phyloP scores from a whole-genome alignment of 2,888 invertebrate species.

The Sinelater perroti region DNA sequence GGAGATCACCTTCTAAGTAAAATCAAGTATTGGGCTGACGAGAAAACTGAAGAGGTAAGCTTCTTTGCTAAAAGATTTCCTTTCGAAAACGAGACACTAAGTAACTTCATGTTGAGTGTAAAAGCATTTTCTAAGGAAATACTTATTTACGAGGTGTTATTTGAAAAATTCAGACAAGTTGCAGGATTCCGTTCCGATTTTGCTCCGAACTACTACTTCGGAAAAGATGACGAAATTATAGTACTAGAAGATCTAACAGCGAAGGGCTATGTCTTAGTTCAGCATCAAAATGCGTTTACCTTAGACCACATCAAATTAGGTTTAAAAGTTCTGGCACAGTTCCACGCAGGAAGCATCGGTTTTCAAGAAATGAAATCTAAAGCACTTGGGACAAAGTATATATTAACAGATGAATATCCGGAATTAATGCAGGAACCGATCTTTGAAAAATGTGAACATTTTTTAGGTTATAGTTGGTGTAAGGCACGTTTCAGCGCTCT shows the following conservation, averaged over 20 bases:
- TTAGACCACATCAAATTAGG: constrained; percentile 42
- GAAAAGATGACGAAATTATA: constrained; percentile 50
- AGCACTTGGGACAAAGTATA: constrained; percentile 40
- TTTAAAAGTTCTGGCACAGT: constrained; percentile 47
- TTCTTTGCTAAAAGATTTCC: constrained; percentile 24
- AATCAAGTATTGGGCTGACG: neutral
- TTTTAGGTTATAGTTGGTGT: no score
- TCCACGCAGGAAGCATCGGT: constrained; percentile 53
- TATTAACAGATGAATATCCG: constrained; percentile 48
- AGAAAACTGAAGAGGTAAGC: neutral
- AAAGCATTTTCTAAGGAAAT: constrained; percentile 34
- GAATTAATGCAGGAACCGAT: constrained; percentile 55
- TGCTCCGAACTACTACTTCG: constrained; percentile 56
- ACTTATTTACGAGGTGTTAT: constrained; percentile 30
- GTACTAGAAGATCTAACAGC: constrained; percentile 56
- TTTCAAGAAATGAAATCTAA: constrained; percentile 35
- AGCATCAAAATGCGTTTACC: constrained; percentile 15
- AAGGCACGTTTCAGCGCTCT: constrained; percentile 20
- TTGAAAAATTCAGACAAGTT: constrained; percentile 26
- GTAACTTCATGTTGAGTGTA: neutral
- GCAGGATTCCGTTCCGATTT: constrained; percentile 20
- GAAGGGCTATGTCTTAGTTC: constrained; percentile 15
- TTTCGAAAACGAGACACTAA: constrained; percentile 10
- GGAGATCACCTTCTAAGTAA: constrained; percentile 12
- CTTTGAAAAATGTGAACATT: constrained; percentile 56